Base-by-base conservation (phyloP, 2,113 vertebrate species). In the Cyanocitta stelleri region DNA sequence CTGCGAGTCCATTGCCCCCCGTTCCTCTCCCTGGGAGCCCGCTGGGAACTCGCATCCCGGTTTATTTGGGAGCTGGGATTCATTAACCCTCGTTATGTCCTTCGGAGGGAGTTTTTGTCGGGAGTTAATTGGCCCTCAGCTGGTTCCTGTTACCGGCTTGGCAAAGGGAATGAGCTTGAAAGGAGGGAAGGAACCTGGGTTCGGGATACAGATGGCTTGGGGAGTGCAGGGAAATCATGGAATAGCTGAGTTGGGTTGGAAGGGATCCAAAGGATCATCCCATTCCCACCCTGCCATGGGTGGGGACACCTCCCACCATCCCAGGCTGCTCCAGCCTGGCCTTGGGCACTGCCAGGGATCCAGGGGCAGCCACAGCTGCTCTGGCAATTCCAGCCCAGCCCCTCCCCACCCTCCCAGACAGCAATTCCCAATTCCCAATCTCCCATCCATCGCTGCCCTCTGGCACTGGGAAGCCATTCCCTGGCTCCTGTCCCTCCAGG, bases 281-380 rank as follows among this genome's bases (percentile, higher is more conserved):
- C 19, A 30, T 37, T 24, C 29, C 44, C 5, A 2, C 3, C 9
- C 5, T 39, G 1, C 23, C 41, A 10, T 8, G 49, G 23, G 30
- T 10, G 32, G 35, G 58, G 67, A 56, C 18, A 33, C 2, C 17
- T 80, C 1, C 51, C 58, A 13, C 3, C 6, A 0, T 16, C 58
- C 67, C 75, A 56, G 17, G 11, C 0, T 21, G 58, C 1, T 77
- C 54, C 75, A 80, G 0, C 11, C 26, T 35, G 58, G 43, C 51
- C 58, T 88, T 9, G 58, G 58, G 0, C 14, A 35, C 10, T 56
- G 0, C 58, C 30, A 72, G 39, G 39, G 39, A 54, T 54, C 52
- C 43, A 58, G 64, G 29, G 20, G 3, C 55, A 71, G 48, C 41
- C 64, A 30, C 48, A 41, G 30, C 30, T 18, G 0, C 7, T 49